phyloP scores from a whole-genome alignment of 2,888 invertebrate species.

The Disparrhopalites patrizii region DNA sequence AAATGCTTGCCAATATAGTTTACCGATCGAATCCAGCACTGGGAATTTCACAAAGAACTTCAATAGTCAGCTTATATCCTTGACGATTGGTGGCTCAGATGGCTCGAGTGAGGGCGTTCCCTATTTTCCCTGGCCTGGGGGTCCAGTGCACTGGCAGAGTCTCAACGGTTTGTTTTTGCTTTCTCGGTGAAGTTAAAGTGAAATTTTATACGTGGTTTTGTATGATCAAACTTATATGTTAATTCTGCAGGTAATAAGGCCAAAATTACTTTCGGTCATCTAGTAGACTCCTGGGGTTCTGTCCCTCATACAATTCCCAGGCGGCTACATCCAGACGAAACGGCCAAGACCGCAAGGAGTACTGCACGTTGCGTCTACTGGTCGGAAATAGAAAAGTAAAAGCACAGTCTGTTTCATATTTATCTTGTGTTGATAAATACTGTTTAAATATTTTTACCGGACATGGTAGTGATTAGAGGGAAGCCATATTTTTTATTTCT shows the following conservation, averaged over 20 bases:
- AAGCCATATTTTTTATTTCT: too few relatives aligned
- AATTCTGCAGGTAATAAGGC: constrained; percentile 32
- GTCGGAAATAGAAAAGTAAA: constrained; percentile 36
- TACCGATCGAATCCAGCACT: too few relatives aligned
- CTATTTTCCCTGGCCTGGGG: too few relatives aligned
- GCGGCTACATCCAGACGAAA: constrained; percentile 39
- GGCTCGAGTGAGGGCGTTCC: too few relatives aligned
- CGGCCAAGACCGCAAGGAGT: constrained; percentile 36
- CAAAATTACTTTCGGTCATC: constrained; percentile 39
- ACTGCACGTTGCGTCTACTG: constrained; percentile 39
- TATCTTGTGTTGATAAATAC: background rate
- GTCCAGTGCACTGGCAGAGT: too few relatives aligned
- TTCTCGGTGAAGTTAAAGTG: too few relatives aligned
- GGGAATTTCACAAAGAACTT: background rate
- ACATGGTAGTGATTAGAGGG: too few relatives aligned
- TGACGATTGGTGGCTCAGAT: background rate
- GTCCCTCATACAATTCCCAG: constrained; percentile 26
- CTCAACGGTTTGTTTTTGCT: too few relatives aligned
- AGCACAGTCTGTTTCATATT: background rate
- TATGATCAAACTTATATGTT: too few relatives aligned
- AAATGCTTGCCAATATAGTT: too few relatives aligned
- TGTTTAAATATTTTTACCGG: too few relatives aligned
- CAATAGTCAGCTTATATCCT: background rate
- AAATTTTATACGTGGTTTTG: too few relatives aligned
- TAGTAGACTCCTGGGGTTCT: constrained; percentile 37